A percentile compares a stretch with the other conserved stretches of the same genome.
Conservation (phyloP, 1,140 invertebrate genomes). For the Phocides pigmalion region DNA sequence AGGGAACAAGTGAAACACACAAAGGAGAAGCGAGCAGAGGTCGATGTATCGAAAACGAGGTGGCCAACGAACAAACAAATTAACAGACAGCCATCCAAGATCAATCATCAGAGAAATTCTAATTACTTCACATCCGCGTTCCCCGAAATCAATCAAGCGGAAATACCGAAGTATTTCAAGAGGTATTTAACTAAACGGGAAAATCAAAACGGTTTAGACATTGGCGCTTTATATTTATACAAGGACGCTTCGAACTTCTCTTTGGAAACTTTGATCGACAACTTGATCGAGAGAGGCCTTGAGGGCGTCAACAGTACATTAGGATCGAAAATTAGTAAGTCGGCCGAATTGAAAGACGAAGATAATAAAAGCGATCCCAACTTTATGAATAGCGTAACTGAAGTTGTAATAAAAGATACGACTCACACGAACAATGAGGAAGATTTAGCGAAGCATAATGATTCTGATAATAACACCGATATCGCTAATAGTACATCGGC, state of each 20-base stretch:
- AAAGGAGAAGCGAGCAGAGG: constrained; percentile 52
- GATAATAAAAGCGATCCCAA: constrained; percentile 3
- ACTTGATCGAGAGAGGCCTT: constrained; percentile 18
- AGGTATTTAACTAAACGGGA: constrained; percentile 51
- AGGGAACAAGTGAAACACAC: constrained; percentile 64
- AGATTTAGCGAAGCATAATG: not conserved
- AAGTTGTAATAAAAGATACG: not conserved
- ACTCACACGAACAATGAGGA: not conserved
- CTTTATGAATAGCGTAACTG: constrained; percentile 1
- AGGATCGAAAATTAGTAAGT: constrained; percentile 7
- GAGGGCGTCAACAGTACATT: constrained; percentile 27
- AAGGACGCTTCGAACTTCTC: constrained; percentile 32
- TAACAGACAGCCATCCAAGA: constrained; percentile 35
- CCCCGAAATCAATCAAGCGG: constrained; percentile 38
- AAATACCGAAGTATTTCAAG: constrained; percentile 54
- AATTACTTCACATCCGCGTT: constrained; percentile 40
- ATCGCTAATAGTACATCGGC: not conserved
- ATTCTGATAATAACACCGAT: not conserved
- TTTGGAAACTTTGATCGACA: constrained; percentile 29
- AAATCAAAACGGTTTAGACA: constrained; percentile 33
- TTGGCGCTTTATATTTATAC: constrained; percentile 21
- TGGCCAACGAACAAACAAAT: constrained; percentile 58
- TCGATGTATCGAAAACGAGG: constrained; percentile 59
- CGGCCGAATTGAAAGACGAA: constrained; percentile 6
- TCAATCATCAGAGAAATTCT: constrained; percentile 25